Evolutionary conservation across 2,888 invertebrate species (phyloP), one percentile per base, ranked within the genome.

Genomic region (Masnerella sp.): DNA sequence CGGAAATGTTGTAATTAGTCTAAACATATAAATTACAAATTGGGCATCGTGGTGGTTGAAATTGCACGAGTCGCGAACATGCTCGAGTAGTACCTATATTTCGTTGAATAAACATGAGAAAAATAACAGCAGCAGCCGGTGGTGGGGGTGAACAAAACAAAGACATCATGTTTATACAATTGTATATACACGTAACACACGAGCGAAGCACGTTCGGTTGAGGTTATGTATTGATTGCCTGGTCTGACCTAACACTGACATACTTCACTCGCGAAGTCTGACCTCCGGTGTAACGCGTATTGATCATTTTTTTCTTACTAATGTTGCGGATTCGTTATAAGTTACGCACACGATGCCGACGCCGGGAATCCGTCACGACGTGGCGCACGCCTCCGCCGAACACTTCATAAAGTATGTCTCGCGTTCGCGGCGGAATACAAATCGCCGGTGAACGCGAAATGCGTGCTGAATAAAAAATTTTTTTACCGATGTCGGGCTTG

Each of bases 211-310:
- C n/a, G 71, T 70, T 59, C 62, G 62, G 76, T 72, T 78, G 76
- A 80, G 78, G 78, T 81, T 82, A 77, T 79, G 72, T 84, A 85
- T 85, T 82, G 85, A 85, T 85, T 84, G 81, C 74, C 79, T 74
- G 72, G 81, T 82, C 83, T 84, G 85, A 85, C 85, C 85, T 84
- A 85, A 85, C 85, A 85, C 85, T 85, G 85, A 85, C 85, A 86
- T 80, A 85, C 84, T 86, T 83, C 77, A 72, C 83, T 83, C 70
- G 78, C 76, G 69, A 77, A 72, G 80, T 76, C 79, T 80, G 82
- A 83, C 82, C 82, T 83, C 82, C 69, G 81, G 77, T 78, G 71
- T 68, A 76, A 68, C 65, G 68, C 45, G 69, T 76, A 76, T 76
- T 76, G 69, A 76, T 76, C 72, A 70, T 76, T 76, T 73, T 65